These are phyloP conservation scores for Ictidomys tridecemlineatus DNA, from an alignment of 2,113 vertebrate species.

Conservation along the genomic window DNA sequence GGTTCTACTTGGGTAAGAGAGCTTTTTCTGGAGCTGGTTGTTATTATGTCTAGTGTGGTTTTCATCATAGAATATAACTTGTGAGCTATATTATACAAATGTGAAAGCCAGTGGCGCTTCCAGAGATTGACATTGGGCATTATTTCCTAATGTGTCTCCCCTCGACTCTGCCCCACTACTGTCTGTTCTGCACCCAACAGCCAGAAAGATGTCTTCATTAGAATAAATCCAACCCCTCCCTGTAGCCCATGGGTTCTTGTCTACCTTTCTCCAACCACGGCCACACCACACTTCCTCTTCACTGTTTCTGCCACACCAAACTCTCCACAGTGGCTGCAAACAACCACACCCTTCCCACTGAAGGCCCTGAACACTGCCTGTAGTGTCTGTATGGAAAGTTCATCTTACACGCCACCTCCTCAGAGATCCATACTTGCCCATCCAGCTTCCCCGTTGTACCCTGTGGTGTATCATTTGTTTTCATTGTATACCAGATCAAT, in stretches of 20 bases:
- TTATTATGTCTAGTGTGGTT: neutral
- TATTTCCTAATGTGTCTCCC: neutral
- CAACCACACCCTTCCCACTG: neutral
- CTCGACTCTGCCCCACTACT: neutral
- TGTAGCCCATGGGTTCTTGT: neutral
- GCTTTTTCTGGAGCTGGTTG: neutral
- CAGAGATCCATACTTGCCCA: neutral
- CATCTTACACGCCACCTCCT: neutral
- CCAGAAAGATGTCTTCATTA: neutral
- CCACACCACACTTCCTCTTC: fast-evolving
- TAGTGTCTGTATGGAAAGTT: neutral
- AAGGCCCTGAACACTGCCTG: neutral
- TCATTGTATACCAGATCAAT: neutral
- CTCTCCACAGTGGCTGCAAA: neutral
- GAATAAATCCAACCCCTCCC: neutral
- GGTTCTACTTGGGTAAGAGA: neutral
- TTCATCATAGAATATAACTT: neutral
- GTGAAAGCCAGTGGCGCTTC: neutral
- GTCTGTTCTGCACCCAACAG: neutral
- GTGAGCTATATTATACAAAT: neutral
- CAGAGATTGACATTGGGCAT: neutral
- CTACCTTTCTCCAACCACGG: fast-evolving
- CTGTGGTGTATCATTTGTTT: neutral
- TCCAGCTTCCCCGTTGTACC: neutral
- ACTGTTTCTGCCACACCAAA: neutral